Conservation (phyloP, 2,113 vertebrate genomes). For the Cephalopterus ornatus region DNA sequence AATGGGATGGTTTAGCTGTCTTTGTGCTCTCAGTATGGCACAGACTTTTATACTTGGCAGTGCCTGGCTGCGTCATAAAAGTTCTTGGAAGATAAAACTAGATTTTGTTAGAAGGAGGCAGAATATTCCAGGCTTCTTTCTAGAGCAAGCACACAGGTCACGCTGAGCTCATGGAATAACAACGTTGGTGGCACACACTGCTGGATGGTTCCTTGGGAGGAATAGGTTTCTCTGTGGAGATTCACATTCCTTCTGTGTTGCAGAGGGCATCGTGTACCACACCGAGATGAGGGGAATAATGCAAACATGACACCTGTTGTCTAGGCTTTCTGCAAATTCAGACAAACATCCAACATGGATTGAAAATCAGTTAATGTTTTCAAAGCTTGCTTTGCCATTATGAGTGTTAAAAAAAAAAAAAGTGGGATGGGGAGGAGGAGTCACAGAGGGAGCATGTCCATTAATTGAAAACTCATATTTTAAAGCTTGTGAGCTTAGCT, state of each 20-base stretch:
- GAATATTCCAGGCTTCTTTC: background rate
- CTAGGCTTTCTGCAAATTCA: background rate
- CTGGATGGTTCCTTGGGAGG: background rate
- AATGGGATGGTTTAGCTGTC: background rate
- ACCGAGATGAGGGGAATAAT: background rate
- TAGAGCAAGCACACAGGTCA: background rate
- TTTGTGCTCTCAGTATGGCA: background rate
- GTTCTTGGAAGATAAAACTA: background rate
- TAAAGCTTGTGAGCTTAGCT: background rate
- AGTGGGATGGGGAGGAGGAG: background rate
- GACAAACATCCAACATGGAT: background rate
- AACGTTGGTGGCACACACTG: background rate
- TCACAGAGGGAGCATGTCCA: background rate
- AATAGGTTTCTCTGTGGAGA: background rate
- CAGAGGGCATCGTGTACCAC: background rate
- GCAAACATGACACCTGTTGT: background rate
- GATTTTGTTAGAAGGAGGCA: slow-evolving; percentile 1
- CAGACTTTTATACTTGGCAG: background rate
- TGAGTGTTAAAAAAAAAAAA: background rate
- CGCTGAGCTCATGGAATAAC: background rate
- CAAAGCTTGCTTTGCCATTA: background rate
- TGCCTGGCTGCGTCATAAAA: background rate
- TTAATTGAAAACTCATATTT: background rate
- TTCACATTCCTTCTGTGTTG: background rate
- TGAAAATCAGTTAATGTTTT: background rate